These are phyloP conservation scores for Azorinus chamasolen DNA, from an alignment of 2,888 invertebrate species.

Conservation along the genomic window DNA sequence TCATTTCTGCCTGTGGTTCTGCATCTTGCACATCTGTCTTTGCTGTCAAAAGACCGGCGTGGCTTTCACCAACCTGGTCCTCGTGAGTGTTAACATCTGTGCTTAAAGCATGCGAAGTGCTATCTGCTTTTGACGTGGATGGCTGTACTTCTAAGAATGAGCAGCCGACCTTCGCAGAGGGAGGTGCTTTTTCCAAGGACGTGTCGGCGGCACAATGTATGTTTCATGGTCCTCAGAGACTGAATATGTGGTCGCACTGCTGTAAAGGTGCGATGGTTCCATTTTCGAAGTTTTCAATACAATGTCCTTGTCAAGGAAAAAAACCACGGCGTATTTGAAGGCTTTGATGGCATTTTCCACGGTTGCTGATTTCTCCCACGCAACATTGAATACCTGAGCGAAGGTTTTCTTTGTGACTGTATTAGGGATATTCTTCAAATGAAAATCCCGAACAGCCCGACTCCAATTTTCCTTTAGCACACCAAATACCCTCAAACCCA, in stretches of 20 bases:
- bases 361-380: constrained; percentile 32
- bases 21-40: too few species aligned
- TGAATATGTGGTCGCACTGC: background rate
- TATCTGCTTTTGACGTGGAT: too few species aligned
- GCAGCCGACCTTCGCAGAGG: too few species aligned
- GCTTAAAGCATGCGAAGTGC: too few species aligned
- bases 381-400: constrained; percentile 34
- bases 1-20: too few species aligned
- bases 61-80: too few species aligned
- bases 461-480: constrained; percentile 47
- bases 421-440: constrained; percentile 22
- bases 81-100: too few species aligned
- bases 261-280: constrained; percentile 19
- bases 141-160: too few species aligned
- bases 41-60: too few species aligned
- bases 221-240: background rate
- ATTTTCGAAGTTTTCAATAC: constrained; percentile 17
- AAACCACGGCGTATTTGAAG: background rate
- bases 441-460: constrained; percentile 29
- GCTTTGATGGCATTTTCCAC: constrained; percentile 14
- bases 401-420: constrained; percentile 40
- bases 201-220: too few species aligned
- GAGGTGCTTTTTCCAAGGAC: too few species aligned
- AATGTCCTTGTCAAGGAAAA: constrained; percentile 16
- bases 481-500: constrained; percentile 44